Percentiles rank a stretch among this genome's conserved stretches.
Conservation (phyloP, 2,888 invertebrate genomes). For the Petrophora chlorosata region DNA sequence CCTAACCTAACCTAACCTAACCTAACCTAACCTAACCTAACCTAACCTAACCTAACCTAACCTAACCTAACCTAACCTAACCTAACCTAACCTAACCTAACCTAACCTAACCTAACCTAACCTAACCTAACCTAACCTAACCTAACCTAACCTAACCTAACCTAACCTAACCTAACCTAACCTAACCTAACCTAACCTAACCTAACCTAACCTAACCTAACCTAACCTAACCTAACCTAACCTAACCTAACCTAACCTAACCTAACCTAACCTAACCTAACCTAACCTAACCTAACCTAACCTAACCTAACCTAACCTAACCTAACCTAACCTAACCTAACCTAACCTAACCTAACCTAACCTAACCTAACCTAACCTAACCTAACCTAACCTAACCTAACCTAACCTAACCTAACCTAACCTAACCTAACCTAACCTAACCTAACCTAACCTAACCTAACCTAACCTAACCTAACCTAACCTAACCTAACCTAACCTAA, state of each 20-base stretch:
- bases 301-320: constrained; percentile 2
- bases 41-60: constrained; percentile 2
- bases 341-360: constrained; percentile 2
- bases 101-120: constrained; percentile 2
- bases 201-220: constrained; percentile 2
- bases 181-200: constrained; percentile 2
- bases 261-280: constrained; percentile 2
- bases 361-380: constrained; percentile 3
- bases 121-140: background rate
- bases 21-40: constrained; percentile 2
- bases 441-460: constrained; percentile 5
- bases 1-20: constrained; percentile 1
- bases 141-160: constrained; percentile 2
- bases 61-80: constrained; percentile 2
- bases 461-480: constrained; percentile 5
- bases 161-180: constrained; percentile 1
- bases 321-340: constrained; percentile 2
- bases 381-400: constrained; percentile 5
- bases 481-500: constrained; percentile 5
- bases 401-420: constrained; percentile 5
- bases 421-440: constrained; percentile 4
- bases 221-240: constrained; percentile 2
- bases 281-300: constrained; percentile 2
- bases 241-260: constrained; percentile 2
- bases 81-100: constrained; percentile 2